Base-by-base conservation (phyloP, 2,113 vertebrate species). In the Paradoxurus hermaphroditus region DNA sequence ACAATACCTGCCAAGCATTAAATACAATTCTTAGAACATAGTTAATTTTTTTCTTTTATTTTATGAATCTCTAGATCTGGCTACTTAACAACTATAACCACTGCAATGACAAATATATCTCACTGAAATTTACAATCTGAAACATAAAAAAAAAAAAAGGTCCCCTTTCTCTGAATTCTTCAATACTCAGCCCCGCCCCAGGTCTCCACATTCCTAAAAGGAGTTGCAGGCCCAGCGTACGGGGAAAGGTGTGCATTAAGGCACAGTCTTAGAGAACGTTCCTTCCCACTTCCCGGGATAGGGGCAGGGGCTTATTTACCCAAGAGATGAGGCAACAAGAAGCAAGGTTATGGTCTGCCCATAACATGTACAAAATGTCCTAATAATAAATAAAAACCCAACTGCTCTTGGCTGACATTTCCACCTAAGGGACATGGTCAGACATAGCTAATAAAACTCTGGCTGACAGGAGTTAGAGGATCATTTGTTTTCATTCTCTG, bases 391-490 rank as follows among this genome's bases (percentile, higher is more conserved):
- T 78, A 89, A 90, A 94, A 94, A 12, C 29, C 36, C 25, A 92
- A 67, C 67, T 82, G 16, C 68, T 95, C 23, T 75, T 77, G 49
- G 75, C 23, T 88, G n/a, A 70, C 23, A 1, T 81, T 83, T 95
- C 51, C 27, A 91, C 82, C 86, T 81, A 78, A 72, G 86, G 77
- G 56, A 94, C 39, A 41, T 72, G 29, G 59, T 65, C 46, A 79
- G 85, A 94, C 75, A 85, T 16, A 59, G 56, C 49, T 95, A 81
- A 96, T 91, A 63, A 90, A 95, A 94, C 53, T 96, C 77, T 72
- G n/a, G 72, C 81, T 94, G 89, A 77, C 72, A 90, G 82, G 10
- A 15, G 62, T 82, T 86, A 91, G 88, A 81, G 59, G 62, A 91
- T 88, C 77, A 53, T 86, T 96, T 93, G 46, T 93, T 93, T 86